Evolutionary conservation across 2,888 invertebrate species (phyloP).

Genomic region (Eupithecia pulchellata): DNA sequence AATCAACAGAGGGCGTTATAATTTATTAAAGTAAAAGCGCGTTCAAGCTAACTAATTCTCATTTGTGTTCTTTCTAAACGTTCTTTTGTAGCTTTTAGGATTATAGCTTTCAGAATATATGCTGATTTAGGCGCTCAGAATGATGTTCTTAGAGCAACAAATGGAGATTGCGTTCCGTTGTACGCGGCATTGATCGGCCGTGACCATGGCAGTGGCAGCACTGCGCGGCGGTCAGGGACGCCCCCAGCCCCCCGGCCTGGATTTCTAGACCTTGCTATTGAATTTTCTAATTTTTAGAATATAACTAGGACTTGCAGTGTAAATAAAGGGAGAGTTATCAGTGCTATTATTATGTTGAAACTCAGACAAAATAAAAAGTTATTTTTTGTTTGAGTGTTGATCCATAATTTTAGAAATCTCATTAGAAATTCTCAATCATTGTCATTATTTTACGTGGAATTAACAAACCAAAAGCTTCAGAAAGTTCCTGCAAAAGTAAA

Average conservation of each 20-base stretch:
- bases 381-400: too few relatives aligned
- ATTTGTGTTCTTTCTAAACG: background rate
- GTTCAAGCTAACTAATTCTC: background rate
- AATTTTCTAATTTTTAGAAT: constrained; percentile 3
- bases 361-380: too few relatives aligned
- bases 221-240: constrained; percentile 40
- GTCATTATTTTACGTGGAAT: background rate
- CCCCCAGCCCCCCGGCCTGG: constrained; percentile 14
- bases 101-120: background rate
- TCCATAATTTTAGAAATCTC: background rate
- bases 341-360: background rate
- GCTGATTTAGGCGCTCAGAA: background rate
- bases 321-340: background rate
- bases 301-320: background rate
- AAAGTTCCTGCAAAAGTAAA: background rate
- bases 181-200: constrained; percentile 43
- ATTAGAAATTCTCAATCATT: background rate
- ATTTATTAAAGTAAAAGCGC: background rate
- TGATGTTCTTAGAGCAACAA: constrained; percentile 7
- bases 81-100: background rate
- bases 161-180: constrained; percentile 23
- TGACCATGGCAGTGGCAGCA: constrained; percentile 43
- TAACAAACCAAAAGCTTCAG: background rate
- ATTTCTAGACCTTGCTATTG: constrained; percentile 8
- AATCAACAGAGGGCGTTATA: background rate